Percentiles rank a stretch among this genome's conserved stretches.
phyloP scores from a whole-genome alignment of 92 coral and sea anemone genomes.

The Virgularia gustaviana region DNA sequence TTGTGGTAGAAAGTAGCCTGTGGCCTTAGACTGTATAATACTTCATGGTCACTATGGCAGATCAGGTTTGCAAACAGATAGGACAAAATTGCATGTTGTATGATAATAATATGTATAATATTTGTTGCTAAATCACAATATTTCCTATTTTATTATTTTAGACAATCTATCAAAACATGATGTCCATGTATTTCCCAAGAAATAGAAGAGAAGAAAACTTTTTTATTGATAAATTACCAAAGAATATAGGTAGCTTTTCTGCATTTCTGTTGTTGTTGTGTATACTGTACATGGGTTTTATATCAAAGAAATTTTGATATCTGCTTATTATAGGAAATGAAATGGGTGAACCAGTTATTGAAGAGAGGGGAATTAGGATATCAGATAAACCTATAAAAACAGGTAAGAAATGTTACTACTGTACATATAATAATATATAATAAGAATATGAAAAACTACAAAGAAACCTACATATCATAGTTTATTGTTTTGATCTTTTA shows the following conservation, averaged over 20 bases:
- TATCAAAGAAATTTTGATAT: too few species aligned
- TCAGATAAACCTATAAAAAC: constrained; percentile 68
- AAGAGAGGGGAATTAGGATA: constrained; percentile 88
- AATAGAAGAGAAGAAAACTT: constrained; percentile 67
- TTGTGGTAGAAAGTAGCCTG: too few species aligned
- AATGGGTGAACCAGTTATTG: constrained; percentile 88
- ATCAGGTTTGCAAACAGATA: too few species aligned
- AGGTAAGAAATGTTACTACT: too few species aligned
- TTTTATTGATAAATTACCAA: constrained; percentile 62
- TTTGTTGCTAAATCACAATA: not conserved
- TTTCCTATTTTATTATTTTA: constrained; percentile 23
- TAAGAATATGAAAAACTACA: too few species aligned
- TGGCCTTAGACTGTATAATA: too few species aligned
- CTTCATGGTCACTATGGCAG: too few species aligned
- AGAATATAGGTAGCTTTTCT: constrained; percentile 61
- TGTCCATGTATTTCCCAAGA: constrained; percentile 94
- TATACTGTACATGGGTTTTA: not conserved
- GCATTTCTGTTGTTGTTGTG: not conserved
- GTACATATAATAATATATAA: not conserved
- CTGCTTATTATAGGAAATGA: constrained; percentile 64
- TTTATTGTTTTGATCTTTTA: too few species aligned
- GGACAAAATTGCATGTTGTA: too few species aligned
- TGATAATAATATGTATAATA: not conserved
- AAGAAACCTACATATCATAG: too few species aligned
- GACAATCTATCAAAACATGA: constrained; percentile 79